Percentiles rank a stretch among this genome's conserved stretches.
Conservation (phyloP, 2,113 vertebrate species). For the Edolisoma coerulescens region DNA sequence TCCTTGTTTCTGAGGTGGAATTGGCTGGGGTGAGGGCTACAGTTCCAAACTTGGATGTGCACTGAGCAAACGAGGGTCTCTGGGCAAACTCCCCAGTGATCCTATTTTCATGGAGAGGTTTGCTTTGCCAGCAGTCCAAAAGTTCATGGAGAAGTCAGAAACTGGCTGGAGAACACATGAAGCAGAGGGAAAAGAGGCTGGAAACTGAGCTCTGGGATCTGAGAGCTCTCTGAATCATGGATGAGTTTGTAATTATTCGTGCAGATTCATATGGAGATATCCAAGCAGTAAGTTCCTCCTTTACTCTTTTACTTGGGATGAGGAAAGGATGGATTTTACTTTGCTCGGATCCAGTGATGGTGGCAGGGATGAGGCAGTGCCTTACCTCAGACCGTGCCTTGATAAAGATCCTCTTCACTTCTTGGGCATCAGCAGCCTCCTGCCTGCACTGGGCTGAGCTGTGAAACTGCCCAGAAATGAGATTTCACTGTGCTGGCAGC, state of each 20-base stretch:
- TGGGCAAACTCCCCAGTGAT: neutral
- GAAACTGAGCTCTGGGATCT: neutral
- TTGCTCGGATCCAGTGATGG: neutral
- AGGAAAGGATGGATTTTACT: neutral
- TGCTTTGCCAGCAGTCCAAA: neutral
- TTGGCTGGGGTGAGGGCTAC: neutral
- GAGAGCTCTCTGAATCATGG: neutral
- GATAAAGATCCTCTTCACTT: neutral
- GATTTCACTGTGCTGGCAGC: neutral
- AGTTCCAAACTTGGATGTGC: neutral
- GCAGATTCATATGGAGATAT: neutral
- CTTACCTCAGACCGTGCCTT: neutral
- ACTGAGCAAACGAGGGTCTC: neutral
- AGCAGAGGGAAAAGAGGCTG: neutral
- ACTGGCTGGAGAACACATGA: neutral
- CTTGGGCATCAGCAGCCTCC: neutral
- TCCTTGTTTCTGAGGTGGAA: neutral
- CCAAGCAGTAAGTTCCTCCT: neutral
- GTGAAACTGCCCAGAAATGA: neutral
- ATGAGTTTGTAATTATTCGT: neutral
- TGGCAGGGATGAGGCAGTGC: neutral
- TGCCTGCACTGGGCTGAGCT: neutral
- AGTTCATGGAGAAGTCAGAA: neutral
- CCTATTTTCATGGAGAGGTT: neutral
- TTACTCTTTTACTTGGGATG: neutral